Conservation (phyloP, 2,888 invertebrate species). For the Drosophila mimica region DNA sequence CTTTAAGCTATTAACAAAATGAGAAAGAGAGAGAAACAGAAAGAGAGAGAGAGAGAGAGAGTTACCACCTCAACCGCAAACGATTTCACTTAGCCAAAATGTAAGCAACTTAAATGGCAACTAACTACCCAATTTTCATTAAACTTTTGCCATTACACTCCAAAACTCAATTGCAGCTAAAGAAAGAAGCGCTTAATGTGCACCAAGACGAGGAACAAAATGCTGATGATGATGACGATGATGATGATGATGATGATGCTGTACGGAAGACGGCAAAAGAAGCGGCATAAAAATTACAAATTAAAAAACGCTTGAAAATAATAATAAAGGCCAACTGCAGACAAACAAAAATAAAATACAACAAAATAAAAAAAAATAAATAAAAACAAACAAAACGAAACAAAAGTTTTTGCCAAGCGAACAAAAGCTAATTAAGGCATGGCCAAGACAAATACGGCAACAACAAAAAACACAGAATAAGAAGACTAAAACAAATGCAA, state of each 20-base stretch:
- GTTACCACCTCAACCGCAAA: conserved; percentile 34
- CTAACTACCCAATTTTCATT: conserved; percentile 74
- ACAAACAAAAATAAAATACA: conserved; percentile 19
- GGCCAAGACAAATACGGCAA: conserved; percentile 42
- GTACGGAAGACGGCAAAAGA: conserved; percentile 17
- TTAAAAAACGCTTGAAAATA: conserved; percentile 74
- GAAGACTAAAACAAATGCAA: conserved; percentile 47
- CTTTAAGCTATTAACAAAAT: neutral
- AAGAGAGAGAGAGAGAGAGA: neutral
- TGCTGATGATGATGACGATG: neutral
- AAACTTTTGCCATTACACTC: conserved; percentile 71
- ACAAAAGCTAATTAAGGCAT: conserved; percentile 77
- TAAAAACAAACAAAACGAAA: conserved; percentile 7
- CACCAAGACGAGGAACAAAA: conserved; percentile 21
- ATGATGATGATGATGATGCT: conserved; percentile 23
- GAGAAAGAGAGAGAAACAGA: no score
- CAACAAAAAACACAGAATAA: neutral
- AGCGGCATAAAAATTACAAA: conserved; percentile 72
- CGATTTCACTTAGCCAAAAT: conserved; percentile 57
- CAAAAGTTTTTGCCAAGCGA: conserved; percentile 49
- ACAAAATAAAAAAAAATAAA: neutral
- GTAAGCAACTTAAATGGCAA: conserved; percentile 62
- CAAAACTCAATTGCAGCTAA: conserved; percentile 65
- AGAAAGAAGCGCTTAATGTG: conserved; percentile 54
- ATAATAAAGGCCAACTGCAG: conserved; percentile 61